These are phyloP conservation scores for Argyresthia albistria DNA, from an alignment of 2,888 invertebrate species.

Conservation along the genomic window DNA sequence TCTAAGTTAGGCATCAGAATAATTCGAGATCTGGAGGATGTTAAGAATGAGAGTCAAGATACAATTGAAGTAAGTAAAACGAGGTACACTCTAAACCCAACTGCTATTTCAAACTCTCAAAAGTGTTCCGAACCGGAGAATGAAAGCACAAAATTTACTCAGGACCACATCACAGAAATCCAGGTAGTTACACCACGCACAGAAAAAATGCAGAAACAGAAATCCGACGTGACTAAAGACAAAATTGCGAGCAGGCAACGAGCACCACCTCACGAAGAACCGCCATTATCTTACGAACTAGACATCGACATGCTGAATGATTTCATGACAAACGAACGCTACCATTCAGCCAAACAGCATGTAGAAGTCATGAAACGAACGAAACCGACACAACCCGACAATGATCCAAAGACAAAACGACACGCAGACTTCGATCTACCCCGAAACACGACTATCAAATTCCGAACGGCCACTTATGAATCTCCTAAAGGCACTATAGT, in stretches of 20 bases:
- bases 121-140: conserved; percentile 27
- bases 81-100: conserved; percentile 53
- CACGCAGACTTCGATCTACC: conserved; percentile 67
- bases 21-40: conserved; percentile 53
- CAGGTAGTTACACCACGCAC: conserved; percentile 75
- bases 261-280: conserved; percentile 42
- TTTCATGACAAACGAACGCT: conserved; percentile 59
- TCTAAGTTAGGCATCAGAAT: conserved; percentile 54
- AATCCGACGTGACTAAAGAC: conserved; percentile 33
- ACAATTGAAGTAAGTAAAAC: conserved; percentile 53
- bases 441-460: conserved; percentile 72
- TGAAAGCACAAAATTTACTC: conserved; percentile 18
- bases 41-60: conserved; percentile 35
- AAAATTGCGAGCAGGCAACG: conserved; percentile 55
- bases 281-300: conserved; percentile 49
- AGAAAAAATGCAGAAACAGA: conserved; percentile 37
- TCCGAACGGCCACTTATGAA: conserved; percentile 76
- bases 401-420: conserved; percentile 57
- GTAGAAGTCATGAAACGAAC: conserved; percentile 48
- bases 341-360: conserved; percentile 53
- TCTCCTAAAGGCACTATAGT: conserved; percentile 68
- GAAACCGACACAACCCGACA: conserved; percentile 35
- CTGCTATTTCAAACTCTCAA: conserved; percentile 48
- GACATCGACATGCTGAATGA: conserved; percentile 60
- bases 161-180: conserved; percentile 81